A percentile compares a stretch with the other conserved stretches of the same genome.
Evolutionary conservation across 2,113 vertebrate species (phyloP).

Genomic region (Thymallus thymallus): DNA sequence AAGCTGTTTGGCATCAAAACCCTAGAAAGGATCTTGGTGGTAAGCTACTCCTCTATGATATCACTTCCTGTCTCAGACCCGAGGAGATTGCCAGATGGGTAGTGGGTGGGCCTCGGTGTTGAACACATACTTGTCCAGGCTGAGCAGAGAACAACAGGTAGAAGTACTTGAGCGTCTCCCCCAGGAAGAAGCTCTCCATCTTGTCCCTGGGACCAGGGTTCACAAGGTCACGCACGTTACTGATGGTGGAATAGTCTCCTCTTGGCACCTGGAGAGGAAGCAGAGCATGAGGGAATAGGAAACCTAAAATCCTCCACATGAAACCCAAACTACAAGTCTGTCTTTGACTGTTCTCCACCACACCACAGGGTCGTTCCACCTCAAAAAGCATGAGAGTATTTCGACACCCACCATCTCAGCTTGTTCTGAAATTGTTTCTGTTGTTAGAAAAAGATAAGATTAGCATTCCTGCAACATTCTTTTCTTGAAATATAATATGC

Average conservation of each 20-base stretch:
- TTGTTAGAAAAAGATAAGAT: too few relatives aligned
- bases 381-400: too few relatives aligned
- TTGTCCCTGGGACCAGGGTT: slow-evolving; percentile 90
- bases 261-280: slow-evolving; percentile 76
- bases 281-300: neutral
- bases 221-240: slow-evolving; percentile 83
- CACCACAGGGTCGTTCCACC: too few relatives aligned
- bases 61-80: neutral
- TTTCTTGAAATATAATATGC: too few relatives aligned
- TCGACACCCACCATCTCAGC: too few relatives aligned
- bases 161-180: slow-evolving; percentile 94
- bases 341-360: too few relatives aligned
- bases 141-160: slow-evolving; percentile 92
- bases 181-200: slow-evolving; percentile 98
- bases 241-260: slow-evolving; percentile 92
- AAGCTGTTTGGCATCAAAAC: neutral
- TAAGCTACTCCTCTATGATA: neutral
- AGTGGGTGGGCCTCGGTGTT: slow-evolving; percentile 96
- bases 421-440: too few relatives aligned
- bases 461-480: too few relatives aligned
- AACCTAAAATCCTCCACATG: too few relatives aligned
- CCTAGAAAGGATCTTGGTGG: neutral
- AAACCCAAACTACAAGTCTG: too few relatives aligned
- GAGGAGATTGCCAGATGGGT: slow-evolving; percentile 82
- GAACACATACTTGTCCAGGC: slow-evolving; percentile 87